phyloP scores from a whole-genome alignment of 2,888 invertebrate genomes.

The Xestoiulus laeticollis region DNA sequence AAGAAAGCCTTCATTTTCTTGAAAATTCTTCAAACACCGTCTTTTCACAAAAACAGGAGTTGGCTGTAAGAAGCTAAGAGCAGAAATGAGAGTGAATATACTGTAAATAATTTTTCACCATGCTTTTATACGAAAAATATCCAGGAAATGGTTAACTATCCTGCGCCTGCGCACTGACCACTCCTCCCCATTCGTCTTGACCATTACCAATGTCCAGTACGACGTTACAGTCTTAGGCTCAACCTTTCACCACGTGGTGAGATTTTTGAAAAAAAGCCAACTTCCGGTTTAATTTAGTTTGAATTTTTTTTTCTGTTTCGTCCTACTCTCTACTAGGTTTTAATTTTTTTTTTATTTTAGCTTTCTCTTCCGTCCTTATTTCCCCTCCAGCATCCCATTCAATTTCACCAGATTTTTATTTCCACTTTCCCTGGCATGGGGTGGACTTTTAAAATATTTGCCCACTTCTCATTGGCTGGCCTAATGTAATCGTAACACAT shows the following conservation, averaged over 20 bases:
- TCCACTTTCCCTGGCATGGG: constrained; percentile 39
- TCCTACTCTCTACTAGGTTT: not conserved
- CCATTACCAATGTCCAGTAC: not conserved
- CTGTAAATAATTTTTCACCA: not conserved
- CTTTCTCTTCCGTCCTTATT: constrained; percentile 48
- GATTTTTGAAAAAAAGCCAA: not conserved
- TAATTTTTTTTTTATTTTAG: not conserved
- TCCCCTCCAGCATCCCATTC: constrained; percentile 34
- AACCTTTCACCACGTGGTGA: constrained; percentile 31
- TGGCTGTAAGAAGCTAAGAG: not conserved
- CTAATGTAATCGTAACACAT: not conserved
- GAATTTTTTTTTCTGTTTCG: not conserved
- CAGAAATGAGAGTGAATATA: constrained; percentile 36
- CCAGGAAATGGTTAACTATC: not conserved
- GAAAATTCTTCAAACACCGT: not conserved
- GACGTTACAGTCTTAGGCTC: constrained; percentile 3
- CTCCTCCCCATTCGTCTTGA: constrained; percentile 19
- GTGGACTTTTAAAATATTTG: not conserved
- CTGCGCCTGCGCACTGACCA: constrained; percentile 47
- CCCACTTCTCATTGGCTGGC: not conserved
- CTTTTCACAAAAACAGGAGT: not conserved
- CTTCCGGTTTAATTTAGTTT: constrained; percentile 45
- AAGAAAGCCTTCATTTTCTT: constrained; percentile 46
- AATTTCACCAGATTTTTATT: constrained; percentile 42
- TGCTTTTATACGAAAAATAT: constrained; percentile 44